Evolutionary conservation across 2,888 invertebrate species (phyloP).

Genomic region (Dynastes maya): DNA sequence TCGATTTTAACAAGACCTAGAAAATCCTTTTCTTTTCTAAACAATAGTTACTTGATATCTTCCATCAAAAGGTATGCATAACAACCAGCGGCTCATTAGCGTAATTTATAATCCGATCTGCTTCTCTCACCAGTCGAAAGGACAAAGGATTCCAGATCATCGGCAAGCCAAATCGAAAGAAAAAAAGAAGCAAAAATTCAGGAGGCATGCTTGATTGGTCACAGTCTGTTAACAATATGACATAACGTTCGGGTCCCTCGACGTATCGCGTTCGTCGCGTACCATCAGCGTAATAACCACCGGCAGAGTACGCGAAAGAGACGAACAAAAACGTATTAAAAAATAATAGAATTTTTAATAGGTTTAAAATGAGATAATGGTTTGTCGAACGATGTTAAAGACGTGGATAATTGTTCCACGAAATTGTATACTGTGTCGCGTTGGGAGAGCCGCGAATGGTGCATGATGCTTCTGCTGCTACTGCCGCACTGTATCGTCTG

Average conservation of each 20-base stretch:
- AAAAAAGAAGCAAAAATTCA: constrained; percentile 22
- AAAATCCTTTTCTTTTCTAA: neutral
- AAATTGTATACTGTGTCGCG: constrained; percentile 25
- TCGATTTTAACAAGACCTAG: no score
- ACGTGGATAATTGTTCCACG: constrained; percentile 47
- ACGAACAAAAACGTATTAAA: constrained; percentile 44
- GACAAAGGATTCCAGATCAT: constrained; percentile 21
- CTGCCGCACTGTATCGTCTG: neutral
- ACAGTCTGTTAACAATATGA: constrained; percentile 44
- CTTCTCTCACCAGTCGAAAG: neutral
- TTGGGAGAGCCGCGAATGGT: neutral
- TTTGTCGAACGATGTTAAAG: constrained; percentile 31
- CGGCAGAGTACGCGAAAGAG: constrained; percentile 31
- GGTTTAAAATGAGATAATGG: constrained; percentile 46
- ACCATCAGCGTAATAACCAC: constrained; percentile 3
- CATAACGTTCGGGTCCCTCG: neutral
- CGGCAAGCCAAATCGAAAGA: constrained; percentile 38
- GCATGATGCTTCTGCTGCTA: neutral
- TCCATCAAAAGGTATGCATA: constrained; percentile 8
- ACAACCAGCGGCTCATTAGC: constrained; percentile 17
- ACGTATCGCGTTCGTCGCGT: neutral
- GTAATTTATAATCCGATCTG: constrained; percentile 30
- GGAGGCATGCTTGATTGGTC: constrained; percentile 36
- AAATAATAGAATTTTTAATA: constrained; percentile 49
- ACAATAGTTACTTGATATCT: neutral